These are phyloP conservation scores for Phyllostomus hastatus DNA, from an alignment of 2,113 vertebrate genomes.

Conservation along the genomic window DNA sequence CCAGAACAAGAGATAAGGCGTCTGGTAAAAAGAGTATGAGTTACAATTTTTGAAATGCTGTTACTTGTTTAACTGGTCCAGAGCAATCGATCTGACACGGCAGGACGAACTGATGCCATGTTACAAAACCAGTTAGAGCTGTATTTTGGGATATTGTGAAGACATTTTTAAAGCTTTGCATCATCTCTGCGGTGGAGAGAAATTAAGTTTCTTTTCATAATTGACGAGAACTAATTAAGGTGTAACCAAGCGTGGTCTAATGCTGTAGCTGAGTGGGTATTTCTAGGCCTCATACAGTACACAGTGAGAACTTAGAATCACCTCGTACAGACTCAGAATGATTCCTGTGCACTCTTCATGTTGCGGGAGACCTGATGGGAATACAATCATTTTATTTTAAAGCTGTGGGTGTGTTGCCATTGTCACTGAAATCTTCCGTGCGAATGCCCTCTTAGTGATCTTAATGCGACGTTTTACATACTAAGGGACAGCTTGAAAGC, in stretches of 20 bases:
- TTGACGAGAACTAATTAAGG: neutral
- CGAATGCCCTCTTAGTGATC: slow-evolving; percentile 22
- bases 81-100: neutral
- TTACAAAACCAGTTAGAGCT: neutral
- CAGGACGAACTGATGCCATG: neutral
- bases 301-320: neutral
- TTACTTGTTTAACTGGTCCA: neutral
- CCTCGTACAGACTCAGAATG: neutral
- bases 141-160: neutral
- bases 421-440: neutral
- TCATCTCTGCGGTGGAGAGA: neutral
- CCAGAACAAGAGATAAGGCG: neutral
- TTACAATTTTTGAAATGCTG: neutral
- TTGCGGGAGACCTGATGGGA: neutral
- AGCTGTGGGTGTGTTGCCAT: neutral
- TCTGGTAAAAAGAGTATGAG: neutral
- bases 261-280: neutral
- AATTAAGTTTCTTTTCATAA: slow-evolving; percentile 44
- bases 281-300: neutral
- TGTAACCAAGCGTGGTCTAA: neutral
- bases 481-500: slow-evolving; percentile 1
- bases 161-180: neutral
- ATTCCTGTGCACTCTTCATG: neutral
- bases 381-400: neutral
- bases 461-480: neutral